A percentile compares a stretch with the other conserved stretches of the same genome.
Evolutionary conservation across 2,113 vertebrate species (phyloP).

Genomic region (Condylura cristata): DNA sequence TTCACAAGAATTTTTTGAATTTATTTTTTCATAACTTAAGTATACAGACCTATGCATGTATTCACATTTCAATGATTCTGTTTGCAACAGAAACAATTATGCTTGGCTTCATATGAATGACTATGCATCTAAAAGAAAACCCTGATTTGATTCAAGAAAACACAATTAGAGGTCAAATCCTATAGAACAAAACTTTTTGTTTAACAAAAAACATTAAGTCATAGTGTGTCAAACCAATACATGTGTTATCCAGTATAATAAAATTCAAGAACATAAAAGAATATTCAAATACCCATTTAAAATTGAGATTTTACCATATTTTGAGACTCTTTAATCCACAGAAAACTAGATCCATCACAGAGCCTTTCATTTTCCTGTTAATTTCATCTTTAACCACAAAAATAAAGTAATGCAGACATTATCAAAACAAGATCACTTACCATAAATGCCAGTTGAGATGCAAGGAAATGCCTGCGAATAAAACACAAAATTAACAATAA

Average conservation of each 20-base stretch:
- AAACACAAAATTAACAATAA: conserved; percentile 79
- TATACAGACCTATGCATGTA: not conserved
- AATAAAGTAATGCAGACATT: conserved; percentile 43
- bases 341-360: conserved; percentile 35
- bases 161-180: not conserved
- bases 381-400: conserved; percentile 21
- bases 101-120: not conserved
- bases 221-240: not conserved
- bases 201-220: conserved; percentile 40
- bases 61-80: not conserved
- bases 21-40: not conserved
- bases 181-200: not conserved
- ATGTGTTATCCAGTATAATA: not conserved
- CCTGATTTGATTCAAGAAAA: not conserved
- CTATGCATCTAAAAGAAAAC: conserved; percentile 28
- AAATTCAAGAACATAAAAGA: conserved; percentile 45
- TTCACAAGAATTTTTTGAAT: not conserved
- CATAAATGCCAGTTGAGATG: conserved; percentile 99
- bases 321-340: conserved; percentile 28
- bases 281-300: not conserved
- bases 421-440: conserved; percentile 87
- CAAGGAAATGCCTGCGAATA: conserved; percentile 96
- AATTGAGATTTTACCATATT: not conserved
- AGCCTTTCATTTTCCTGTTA: conserved; percentile 48
- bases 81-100: conserved; percentile 5